These are phyloP conservation scores for Ectemnius cavifrons DNA, from an alignment of 2,888 invertebrate genomes.

Conservation along the genomic window DNA sequence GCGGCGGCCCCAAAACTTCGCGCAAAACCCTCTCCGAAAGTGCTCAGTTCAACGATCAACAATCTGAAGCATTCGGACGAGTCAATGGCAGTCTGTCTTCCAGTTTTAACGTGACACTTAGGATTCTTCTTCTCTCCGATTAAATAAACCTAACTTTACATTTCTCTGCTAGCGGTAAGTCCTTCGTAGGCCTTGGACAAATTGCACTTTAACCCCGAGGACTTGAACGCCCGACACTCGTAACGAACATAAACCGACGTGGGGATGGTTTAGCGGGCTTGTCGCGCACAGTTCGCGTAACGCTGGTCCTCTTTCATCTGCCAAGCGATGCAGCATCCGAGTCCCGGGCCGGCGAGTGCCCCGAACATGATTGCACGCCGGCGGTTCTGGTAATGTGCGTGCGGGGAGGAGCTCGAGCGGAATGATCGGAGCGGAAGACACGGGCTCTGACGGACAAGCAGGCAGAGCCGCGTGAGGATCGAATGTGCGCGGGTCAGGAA, in stretches of 20 bases:
- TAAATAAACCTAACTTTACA: too few relatives aligned
- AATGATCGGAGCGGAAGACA: conserved; percentile 23
- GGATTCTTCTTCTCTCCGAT: too few relatives aligned
- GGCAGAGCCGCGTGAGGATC: conserved; percentile 49
- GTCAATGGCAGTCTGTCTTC: not conserved
- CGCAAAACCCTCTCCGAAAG: conserved; percentile 4
- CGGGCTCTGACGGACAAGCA: too few relatives aligned
- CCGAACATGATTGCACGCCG: conserved; percentile 34
- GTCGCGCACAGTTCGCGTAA: conserved; percentile 24
- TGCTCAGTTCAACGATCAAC: not conserved
- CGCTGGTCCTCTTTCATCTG: conserved; percentile 25
- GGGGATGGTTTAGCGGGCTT: conserved; percentile 15
- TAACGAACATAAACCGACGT: too few relatives aligned
- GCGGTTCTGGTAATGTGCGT: not conserved
- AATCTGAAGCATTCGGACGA: not conserved
- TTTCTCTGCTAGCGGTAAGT: too few relatives aligned
- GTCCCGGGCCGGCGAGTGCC: conserved; percentile 16
- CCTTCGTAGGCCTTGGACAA: too few relatives aligned
- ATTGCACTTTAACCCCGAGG: too few relatives aligned
- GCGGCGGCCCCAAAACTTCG: not conserved
- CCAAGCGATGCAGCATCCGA: not conserved
- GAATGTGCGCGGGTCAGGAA: conserved; percentile 62
- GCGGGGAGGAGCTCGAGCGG: not conserved
- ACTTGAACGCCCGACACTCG: too few relatives aligned
- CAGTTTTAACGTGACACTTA: not conserved